phyloP scores from a whole-genome alignment of 2,797 vertebrate genomes.

The Gymnoscopelus braueri region DNA sequence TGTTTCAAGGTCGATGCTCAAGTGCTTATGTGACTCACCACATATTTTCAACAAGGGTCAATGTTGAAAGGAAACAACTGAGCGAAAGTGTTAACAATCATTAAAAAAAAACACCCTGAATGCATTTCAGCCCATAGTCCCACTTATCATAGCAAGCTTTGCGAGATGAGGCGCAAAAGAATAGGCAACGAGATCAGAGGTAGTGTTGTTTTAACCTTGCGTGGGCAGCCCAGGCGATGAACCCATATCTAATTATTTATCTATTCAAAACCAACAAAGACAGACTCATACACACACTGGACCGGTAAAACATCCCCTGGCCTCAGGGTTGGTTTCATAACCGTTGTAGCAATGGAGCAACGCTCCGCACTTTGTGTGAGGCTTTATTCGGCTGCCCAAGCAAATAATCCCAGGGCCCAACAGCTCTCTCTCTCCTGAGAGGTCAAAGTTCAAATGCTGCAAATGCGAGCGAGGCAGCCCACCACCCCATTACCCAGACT shows the following conservation, averaged over 20 bases:
- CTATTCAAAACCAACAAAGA: slow-evolving; percentile 38
- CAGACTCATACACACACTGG: neutral
- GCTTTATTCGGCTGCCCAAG: slow-evolving; percentile 25
- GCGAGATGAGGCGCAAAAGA: slow-evolving; percentile 13
- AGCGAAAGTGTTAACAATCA: too few species aligned
- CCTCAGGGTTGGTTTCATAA: slow-evolving; percentile 22
- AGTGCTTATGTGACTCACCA: too few species aligned
- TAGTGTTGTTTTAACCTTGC: slow-evolving; percentile 32
- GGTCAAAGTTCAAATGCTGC: slow-evolving; percentile 70
- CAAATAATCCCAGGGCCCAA: slow-evolving; percentile 30
- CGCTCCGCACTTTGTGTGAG: slow-evolving; percentile 20
- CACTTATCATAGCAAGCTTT: slow-evolving; percentile 18
- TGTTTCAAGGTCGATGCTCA: too few species aligned
- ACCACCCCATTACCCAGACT: slow-evolving; percentile 66
- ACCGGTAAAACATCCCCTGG: neutral
- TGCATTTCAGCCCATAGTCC: too few species aligned
- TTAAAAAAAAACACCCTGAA: too few species aligned
- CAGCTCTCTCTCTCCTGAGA: slow-evolving; percentile 26
- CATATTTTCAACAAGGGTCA: too few species aligned
- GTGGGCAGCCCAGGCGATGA: slow-evolving; percentile 57
- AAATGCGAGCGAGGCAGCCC: slow-evolving; percentile 64
- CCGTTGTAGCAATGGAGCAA: slow-evolving; percentile 29
- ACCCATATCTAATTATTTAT: slow-evolving; percentile 54
- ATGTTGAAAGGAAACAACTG: too few species aligned
- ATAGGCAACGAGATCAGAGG: neutral